Evolutionary conservation across 1,140 invertebrate species (phyloP).

Genomic region (Drosophila nannoptera): DNA sequence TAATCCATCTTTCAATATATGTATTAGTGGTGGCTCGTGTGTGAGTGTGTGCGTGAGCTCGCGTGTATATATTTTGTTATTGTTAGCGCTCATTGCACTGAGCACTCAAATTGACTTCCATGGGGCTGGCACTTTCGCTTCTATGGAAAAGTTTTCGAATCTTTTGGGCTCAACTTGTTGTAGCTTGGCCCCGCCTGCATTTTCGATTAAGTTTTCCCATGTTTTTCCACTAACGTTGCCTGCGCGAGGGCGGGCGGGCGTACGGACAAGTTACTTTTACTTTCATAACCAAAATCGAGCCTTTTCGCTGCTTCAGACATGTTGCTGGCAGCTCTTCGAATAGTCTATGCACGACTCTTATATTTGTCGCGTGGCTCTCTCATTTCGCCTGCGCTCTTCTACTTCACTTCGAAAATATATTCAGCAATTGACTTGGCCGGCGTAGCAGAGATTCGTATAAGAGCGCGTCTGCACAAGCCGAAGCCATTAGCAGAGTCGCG

Average conservation of each 20-base stretch:
- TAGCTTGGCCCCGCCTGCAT: slow-evolving; percentile 25
- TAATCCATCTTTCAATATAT: slow-evolving; percentile 6
- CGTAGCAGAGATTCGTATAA: slow-evolving; percentile 42
- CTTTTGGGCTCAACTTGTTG: slow-evolving; percentile 34
- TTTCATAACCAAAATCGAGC: slow-evolving; percentile 51
- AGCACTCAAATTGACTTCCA: slow-evolving; percentile 35
- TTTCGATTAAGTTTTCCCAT: slow-evolving; percentile 50
- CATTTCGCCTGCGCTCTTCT: slow-evolving; percentile 29
- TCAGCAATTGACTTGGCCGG: slow-evolving; percentile 39
- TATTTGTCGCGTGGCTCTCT: not conserved
- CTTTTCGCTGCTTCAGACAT: slow-evolving; percentile 31
- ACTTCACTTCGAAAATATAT: slow-evolving; percentile 44
- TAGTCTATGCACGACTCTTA: not conserved
- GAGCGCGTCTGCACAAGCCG: slow-evolving; percentile 51
- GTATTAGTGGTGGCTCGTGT: not conserved
- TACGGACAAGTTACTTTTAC: slow-evolving; percentile 51
- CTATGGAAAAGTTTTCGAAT: slow-evolving; percentile 63
- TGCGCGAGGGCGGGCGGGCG: not conserved
- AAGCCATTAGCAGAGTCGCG: slow-evolving; percentile 46
- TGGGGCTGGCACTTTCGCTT: slow-evolving; percentile 54
- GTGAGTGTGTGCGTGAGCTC: not conserved
- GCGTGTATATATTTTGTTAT: slow-evolving; percentile 14
- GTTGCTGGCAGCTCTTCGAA: slow-evolving; percentile 22
- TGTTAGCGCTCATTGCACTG: slow-evolving; percentile 7
- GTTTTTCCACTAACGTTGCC: slow-evolving; percentile 34